Conservation (phyloP, 2,113 vertebrate species). For the Rhabdomys dilectus region DNA sequence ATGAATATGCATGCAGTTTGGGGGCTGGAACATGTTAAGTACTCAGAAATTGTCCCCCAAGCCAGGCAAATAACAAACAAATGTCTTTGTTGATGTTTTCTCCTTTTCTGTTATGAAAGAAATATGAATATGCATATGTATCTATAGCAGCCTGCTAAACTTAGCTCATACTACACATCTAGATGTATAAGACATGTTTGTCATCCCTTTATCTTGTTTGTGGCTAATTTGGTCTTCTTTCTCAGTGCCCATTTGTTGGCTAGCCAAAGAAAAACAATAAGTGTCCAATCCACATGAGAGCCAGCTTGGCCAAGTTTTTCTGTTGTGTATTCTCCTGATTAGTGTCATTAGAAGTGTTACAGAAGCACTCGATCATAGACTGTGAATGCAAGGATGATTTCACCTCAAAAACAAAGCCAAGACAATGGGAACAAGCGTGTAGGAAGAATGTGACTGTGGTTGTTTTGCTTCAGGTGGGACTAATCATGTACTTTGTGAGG, state of each 20-base stretch:
- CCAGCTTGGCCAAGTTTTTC: not conserved
- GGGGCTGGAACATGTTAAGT: not conserved
- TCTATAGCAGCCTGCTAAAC: conserved; percentile 14
- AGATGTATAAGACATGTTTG: not conserved
- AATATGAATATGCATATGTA: not conserved
- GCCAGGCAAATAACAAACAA: not conserved
- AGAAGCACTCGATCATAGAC: not conserved
- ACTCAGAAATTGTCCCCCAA: conserved; percentile 27
- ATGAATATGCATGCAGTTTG: not conserved
- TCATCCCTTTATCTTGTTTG: not conserved
- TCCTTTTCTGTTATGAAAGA: not conserved
- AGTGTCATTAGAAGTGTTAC: not conserved
- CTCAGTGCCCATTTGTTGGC: not conserved
- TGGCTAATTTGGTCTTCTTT: conserved; percentile 36
- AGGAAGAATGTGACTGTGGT: not conserved
- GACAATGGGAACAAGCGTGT: not conserved
- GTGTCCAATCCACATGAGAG: not conserved
- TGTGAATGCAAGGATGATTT: not conserved
- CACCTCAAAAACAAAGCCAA: not conserved
- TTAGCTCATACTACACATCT: conserved; percentile 8
- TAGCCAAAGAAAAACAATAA: conserved; percentile 11
- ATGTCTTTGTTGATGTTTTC: not conserved
- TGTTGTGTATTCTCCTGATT: not conserved
- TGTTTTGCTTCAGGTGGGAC: conserved; percentile 90
- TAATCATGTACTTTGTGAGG: conserved; percentile 99